These are phyloP conservation scores for Plebejus anna DNA, from an alignment of 2,888 invertebrate genomes.

Conservation along the genomic window DNA sequence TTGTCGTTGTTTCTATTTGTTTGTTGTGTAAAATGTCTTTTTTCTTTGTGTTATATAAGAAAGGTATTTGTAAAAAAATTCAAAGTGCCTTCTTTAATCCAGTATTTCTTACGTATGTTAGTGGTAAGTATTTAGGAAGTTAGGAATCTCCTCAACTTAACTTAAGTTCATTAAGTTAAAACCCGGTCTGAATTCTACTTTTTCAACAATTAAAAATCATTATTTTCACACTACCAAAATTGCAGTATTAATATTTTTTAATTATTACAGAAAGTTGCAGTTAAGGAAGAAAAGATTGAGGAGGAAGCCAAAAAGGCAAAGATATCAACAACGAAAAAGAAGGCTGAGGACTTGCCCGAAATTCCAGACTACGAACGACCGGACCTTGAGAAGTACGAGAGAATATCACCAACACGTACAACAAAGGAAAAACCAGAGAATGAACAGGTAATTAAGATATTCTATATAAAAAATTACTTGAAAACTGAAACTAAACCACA, in stretches of 20 bases:
- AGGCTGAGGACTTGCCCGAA: conserved; percentile 81
- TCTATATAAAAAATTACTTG: not conserved
- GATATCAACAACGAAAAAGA: conserved; percentile 70
- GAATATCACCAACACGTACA: conserved; percentile 74
- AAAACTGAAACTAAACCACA: not conserved
- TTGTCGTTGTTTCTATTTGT: not conserved
- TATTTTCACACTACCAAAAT: no score
- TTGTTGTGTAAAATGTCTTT: not conserved
- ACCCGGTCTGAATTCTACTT: not conserved
- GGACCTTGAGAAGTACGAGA: conserved; percentile 84
- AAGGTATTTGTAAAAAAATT: not conserved
- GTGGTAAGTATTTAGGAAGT: not conserved
- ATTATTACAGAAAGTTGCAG: conserved; percentile 68
- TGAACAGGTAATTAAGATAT: conserved; percentile 45
- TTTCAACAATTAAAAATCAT: not conserved
- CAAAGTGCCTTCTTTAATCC: not conserved
- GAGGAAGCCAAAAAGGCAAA: conserved; percentile 73
- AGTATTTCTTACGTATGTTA: not conserved
- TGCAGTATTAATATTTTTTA: conserved; percentile 24
- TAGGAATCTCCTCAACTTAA: not conserved
- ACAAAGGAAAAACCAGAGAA: conserved; percentile 73
- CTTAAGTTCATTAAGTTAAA: not conserved
- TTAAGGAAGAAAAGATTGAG: conserved; percentile 69
- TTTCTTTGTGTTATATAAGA: not conserved
- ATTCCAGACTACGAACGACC: conserved; percentile 88